Percentiles rank a stretch among this genome's conserved stretches.
These are phyloP conservation scores for Eueremaeus valkanovi DNA, from an alignment of 2,888 invertebrate genomes.

Conservation along the genomic window DNA sequence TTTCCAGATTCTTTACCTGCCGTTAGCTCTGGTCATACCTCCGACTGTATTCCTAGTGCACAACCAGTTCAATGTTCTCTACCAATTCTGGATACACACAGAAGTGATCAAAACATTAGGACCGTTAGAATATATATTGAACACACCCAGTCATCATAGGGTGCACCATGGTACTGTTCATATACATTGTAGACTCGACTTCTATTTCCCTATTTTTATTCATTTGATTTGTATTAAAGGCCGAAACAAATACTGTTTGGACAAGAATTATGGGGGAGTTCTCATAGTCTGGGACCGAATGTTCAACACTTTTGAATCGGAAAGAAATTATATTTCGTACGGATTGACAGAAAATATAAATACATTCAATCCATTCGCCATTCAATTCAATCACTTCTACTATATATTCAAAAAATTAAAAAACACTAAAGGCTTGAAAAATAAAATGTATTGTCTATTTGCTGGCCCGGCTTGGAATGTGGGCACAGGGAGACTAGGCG, in stretches of 20 bases:
- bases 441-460: constrained; percentile 68
- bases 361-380: constrained; percentile 66
- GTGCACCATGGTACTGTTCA: constrained; percentile 58
- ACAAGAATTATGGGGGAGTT: constrained; percentile 87
- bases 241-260: constrained; percentile 81
- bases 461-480: constrained; percentile 87
- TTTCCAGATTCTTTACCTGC: constrained; percentile 50
- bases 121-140: constrained; percentile 77
- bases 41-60: constrained; percentile 75
- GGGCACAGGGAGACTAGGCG: constrained; percentile 68
- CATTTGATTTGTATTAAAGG: constrained; percentile 55
- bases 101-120: constrained; percentile 74
- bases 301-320: constrained; percentile 75
- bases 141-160: constrained; percentile 84
- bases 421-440: constrained; percentile 54
- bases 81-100: constrained; percentile 92
- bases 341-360: constrained; percentile 76
- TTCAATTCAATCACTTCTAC: constrained; percentile 68
- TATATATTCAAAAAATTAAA: constrained; percentile 63
- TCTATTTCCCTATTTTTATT: neutral
- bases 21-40: constrained; percentile 68
- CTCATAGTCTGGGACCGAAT: constrained; percentile 83
- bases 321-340: constrained; percentile 73
- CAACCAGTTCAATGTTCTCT: constrained; percentile 80
- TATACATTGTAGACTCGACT: neutral